Base-by-base conservation (phyloP, 2,113 vertebrate species). In the Hippoglossus stenolepis region DNA sequence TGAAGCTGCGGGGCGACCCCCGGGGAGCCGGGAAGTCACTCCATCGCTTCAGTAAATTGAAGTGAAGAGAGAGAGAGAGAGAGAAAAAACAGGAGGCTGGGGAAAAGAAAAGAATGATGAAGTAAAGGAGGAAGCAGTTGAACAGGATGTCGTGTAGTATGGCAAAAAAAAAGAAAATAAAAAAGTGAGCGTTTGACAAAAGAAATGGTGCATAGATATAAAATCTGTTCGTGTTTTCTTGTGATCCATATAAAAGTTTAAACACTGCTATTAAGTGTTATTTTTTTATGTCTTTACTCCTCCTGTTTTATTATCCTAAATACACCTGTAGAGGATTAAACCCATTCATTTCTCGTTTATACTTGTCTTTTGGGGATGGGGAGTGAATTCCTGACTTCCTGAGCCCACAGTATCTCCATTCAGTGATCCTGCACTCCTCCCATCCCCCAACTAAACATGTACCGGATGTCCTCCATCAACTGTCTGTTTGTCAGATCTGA, bases 401-500 rank as follows among this genome's bases (percentile, higher is more conserved):
- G 65, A 77, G 73, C 59, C 54, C 69, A 76, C 72, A 83, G 80
- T 89, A 80, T 87, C 82, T 82, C 45, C 71, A 81, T 77, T 57
- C 69, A 35, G 82, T 24, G 68, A 69, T 74, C 63, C 83, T 28
- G 4, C 23, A 70, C 73, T 77, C 53, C 20, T 72, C 65, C 81
- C 85, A 23, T 40, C 85, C 86, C 83, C 57, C 57, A 13, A 15
- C 90, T 75, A 73, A 81, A 64, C 67, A 79, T 93, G 93, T 92
- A 90, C 86, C 87, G 88, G 91, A 90, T 90, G 91, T 90, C 91
- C 92, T 93, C 89, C 87, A 90, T 94, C 93, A 93, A 90, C 93
- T 75, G 82, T 90, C 85, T 80, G 89, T 92, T 90, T 93, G 91
- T 93, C 89, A 90, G 90, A 93, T 92, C 89, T 86, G 90, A 93